phyloP scores from a whole-genome alignment of 2,113 vertebrate genomes.

The Ifrita kowaldi region DNA sequence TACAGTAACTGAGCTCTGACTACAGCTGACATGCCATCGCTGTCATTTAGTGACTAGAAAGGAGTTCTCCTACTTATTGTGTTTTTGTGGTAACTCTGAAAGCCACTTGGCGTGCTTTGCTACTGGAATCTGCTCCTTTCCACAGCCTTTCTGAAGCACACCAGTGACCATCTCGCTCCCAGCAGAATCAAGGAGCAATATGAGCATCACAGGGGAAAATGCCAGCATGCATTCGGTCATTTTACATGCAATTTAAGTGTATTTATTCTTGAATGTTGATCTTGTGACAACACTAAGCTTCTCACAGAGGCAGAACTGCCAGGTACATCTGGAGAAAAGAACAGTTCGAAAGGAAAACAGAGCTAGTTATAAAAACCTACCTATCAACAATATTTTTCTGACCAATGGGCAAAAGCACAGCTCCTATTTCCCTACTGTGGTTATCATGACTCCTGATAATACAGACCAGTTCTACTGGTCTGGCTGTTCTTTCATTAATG shows the following conservation, averaged over 20 bases:
- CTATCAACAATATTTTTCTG: background rate
- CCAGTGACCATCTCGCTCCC: background rate
- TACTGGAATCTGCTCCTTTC: background rate
- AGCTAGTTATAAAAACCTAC: background rate
- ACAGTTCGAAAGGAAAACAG: background rate
- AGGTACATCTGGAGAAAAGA: background rate
- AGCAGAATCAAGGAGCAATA: background rate
- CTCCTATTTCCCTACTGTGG: background rate
- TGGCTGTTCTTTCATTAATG: background rate
- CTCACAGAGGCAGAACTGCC: background rate
- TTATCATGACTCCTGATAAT: background rate
- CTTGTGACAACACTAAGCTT: background rate
- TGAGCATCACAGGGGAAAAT: background rate
- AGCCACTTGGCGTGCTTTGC: background rate
- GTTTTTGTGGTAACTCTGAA: background rate
- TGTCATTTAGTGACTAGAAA: background rate
- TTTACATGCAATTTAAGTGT: background rate
- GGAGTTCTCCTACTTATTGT: background rate
- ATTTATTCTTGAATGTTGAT: background rate
- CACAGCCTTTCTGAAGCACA: background rate
- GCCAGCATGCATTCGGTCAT: background rate
- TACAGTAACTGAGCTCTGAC: background rate
- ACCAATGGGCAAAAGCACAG: background rate
- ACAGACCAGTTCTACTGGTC: background rate
- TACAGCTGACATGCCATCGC: background rate